Percentiles rank a stretch among this genome's conserved stretches.
Evolutionary conservation across 2,113 vertebrate genomes (phyloP).

Genomic region (Strix aluco): DNA sequence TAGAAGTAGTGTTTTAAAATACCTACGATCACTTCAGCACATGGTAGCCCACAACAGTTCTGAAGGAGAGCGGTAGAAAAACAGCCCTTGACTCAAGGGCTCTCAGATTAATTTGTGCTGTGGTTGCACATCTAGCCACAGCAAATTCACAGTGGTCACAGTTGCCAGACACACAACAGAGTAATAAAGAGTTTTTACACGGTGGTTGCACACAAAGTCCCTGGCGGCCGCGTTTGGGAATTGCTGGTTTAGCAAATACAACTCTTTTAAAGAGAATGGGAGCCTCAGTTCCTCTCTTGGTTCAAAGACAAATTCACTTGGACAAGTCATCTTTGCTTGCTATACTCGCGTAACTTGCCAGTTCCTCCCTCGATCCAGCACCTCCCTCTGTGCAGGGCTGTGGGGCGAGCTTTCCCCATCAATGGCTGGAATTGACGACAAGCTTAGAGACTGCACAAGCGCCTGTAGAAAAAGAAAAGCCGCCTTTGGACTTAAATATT

Average conservation of each 20-base stretch:
- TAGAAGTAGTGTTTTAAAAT: not conserved
- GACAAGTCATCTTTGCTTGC: not conserved
- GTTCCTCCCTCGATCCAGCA: not conserved
- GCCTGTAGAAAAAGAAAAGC: not conserved
- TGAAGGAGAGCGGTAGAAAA: not conserved
- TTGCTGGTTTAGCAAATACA: not conserved
- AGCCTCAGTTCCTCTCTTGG: not conserved
- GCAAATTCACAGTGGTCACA: conserved; percentile 40
- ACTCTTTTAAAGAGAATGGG: not conserved
- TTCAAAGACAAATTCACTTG: not conserved
- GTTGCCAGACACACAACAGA: not conserved
- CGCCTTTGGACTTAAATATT: not conserved
- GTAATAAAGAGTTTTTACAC: not conserved
- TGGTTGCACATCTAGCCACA: conserved; percentile 36
- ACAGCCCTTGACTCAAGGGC: not conserved
- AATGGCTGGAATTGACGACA: not conserved
- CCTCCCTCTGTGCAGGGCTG: not conserved
- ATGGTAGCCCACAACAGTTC: not conserved
- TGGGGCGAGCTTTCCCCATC: not conserved
- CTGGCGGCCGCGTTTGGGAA: not conserved
- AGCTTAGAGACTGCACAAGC: not conserved
- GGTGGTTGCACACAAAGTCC: conserved; percentile 39
- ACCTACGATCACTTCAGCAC: not conserved
- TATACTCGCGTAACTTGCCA: not conserved
- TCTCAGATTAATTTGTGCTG: conserved; percentile 41